These are phyloP conservation scores for Rachycentron canadum DNA, from an alignment of 2,797 vertebrate species.

Conservation along the genomic window DNA sequence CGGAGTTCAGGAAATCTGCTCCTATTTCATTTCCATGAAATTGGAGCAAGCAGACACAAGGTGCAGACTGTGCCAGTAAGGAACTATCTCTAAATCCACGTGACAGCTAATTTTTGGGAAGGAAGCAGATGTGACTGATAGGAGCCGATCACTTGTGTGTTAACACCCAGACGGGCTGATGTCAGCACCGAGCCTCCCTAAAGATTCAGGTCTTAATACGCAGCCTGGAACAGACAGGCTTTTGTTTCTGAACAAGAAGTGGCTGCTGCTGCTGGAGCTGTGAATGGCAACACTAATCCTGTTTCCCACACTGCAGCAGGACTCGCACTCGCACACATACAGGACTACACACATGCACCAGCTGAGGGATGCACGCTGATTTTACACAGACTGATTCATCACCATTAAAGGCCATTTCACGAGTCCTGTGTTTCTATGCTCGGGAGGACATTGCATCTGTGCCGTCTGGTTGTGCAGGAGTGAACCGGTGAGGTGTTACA, in stretches of 20 bases:
- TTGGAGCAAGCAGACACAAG: conserved; percentile 13
- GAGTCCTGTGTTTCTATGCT: too few species aligned
- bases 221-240: conserved; percentile 54
- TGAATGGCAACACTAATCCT: conserved; percentile 64
- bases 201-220: conserved; percentile 46
- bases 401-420: background rate
- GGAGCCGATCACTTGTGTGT: conserved; percentile 10
- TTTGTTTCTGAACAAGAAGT: conserved; percentile 58
- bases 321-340: conserved; percentile 11
- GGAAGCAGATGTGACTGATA: conserved; percentile 43
- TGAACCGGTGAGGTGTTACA: background rate
- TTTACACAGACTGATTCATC: background rate
- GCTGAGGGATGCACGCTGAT: background rate
- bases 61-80: background rate
- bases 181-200: conserved; percentile 52
- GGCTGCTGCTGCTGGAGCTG: conserved; percentile 32
- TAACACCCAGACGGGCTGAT: conserved; percentile 53
- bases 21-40: conserved; percentile 35
- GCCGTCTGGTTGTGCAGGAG: conserved; percentile 5
- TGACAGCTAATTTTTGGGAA: conserved; percentile 28
- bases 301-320: conserved; percentile 30
- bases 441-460: background rate
- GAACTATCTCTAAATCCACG: conserved; percentile 32
- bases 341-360: background rate
- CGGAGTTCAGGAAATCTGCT: conserved; percentile 16